These are phyloP conservation scores for Ophraella communa DNA, from an alignment of 2,888 invertebrate species.

Conservation along the genomic window DNA sequence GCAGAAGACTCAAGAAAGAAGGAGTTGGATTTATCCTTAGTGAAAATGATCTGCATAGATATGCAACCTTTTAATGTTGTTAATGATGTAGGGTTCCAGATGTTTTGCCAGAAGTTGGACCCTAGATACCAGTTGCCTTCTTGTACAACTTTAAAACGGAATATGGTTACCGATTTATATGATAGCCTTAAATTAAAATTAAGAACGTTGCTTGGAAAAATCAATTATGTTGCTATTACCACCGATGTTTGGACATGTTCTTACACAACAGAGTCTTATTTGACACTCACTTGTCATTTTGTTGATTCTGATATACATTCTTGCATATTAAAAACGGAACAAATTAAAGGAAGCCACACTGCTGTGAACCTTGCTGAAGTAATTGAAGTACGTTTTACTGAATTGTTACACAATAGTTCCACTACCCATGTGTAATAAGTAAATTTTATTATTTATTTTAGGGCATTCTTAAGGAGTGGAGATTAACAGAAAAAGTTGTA, in stretches of 20 bases:
- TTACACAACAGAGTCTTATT: constrained; percentile 4
- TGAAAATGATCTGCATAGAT: constrained; percentile 1
- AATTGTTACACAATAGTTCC: constrained; percentile 3
- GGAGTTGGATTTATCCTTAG: neutral
- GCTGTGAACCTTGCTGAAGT: constrained; percentile 3
- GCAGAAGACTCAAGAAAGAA: neutral
- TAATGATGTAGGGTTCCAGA: neutral
- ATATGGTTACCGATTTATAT: neutral
- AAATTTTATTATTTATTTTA: no score
- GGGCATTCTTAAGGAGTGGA: no score
- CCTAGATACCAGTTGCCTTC: neutral
- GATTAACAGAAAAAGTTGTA: no score
- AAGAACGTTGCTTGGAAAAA: neutral
- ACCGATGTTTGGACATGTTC: constrained; percentile 12
- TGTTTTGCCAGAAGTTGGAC: neutral
- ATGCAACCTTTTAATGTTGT: constrained; percentile 9
- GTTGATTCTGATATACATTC: neutral
- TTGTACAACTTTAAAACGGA: neutral
- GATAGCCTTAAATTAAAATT: neutral
- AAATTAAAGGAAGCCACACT: constrained; percentile 4
- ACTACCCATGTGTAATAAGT: constrained; percentile 1
- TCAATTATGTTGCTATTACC: constrained; percentile 5
- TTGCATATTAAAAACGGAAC: constrained; percentile 8
- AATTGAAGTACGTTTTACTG: constrained; percentile 8
- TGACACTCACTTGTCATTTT: constrained; percentile 11